Evolutionary conservation across 2,888 invertebrate species (phyloP), one percentile per base, ranked within the genome.

Genomic region (Philonicus albiceps): DNA sequence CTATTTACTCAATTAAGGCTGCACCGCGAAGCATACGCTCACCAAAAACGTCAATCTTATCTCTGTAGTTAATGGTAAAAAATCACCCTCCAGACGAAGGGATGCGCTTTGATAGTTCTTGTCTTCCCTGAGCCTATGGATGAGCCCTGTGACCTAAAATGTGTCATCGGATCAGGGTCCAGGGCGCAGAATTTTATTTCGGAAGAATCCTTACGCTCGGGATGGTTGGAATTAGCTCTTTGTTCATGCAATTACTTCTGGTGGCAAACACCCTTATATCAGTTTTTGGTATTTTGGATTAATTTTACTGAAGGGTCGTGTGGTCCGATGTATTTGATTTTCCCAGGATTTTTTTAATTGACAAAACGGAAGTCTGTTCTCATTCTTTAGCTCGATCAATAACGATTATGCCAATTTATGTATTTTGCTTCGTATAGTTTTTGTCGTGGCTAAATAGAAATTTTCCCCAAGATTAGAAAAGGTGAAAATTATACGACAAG

Each of bases 1-100:
- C 87, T 87, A 87, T 87, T 87, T 87, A 87, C 86, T 85, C 85
- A 87, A 87, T 87, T 87, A 87, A 73, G 81, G 87, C 49, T 81
- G 31, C 53, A 80, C 40, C 30, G 16, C 55, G 78, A 86, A 87
- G 74, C 85, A 87, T 80, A 85, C 87, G 85, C 73, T 87, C 19
- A 31, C 80, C 43, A 27, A 13, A 43, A 43, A 19, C 64, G 76
- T 86, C 37, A 53, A 30, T 83, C 37, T 84, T 72, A 55, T 84
- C 83, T 75, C 49, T 37, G 64, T 75, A 81, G 40, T 78, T 64
- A 64, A 81, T 86, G 76, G 27, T 22, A 64, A 80, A 80, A 80
- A 80, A 80, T n/a, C 49, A 75, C 53, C 81, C 75, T 49, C 86
- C 40, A 13, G n/a, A 11, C 13, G n/a, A 49, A n/a, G 49, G 53